Evolutionary conservation across 2,888 invertebrate genomes (phyloP).

Genomic region (Palloptera scutellata): DNA sequence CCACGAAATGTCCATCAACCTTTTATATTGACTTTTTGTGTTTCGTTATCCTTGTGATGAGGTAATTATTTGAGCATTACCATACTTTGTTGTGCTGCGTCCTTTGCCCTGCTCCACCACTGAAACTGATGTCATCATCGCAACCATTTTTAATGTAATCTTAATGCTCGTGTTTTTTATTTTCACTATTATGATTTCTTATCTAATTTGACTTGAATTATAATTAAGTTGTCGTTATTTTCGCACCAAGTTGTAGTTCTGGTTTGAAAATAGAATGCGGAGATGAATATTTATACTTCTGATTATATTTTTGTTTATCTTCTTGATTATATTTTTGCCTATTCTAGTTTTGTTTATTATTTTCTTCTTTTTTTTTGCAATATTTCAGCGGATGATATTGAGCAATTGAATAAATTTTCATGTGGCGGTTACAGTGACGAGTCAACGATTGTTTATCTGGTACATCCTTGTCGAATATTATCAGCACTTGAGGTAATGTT

Average conservation of each 20-base stretch:
- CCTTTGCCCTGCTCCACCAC: no score
- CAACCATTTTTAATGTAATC: no score
- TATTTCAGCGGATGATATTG: conserved; percentile 77
- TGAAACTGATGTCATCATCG: no score
- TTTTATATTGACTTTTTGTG: no score
- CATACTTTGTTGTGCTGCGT: no score
- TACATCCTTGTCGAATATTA: conserved; percentile 87
- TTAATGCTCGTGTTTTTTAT: conserved; percentile 12
- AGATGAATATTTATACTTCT: not conserved
- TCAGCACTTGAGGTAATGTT: conserved; percentile 78
- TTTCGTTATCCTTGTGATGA: no score
- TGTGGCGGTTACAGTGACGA: conserved; percentile 86
- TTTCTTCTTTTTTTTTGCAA: conserved; percentile 31
- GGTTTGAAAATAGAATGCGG: not conserved
- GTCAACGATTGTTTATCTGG: conserved; percentile 84
- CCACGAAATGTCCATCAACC: no score
- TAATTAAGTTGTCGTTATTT: no score
- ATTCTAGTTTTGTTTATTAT: not conserved
- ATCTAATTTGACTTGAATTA: not conserved
- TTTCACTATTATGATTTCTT: not conserved
- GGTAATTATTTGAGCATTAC: no score
- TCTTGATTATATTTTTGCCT: not conserved
- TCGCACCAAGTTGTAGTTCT: not conserved
- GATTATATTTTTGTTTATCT: not conserved
- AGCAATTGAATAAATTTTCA: conserved; percentile 82